These are phyloP conservation scores for Drosophila kokeensis DNA, from an alignment of 2,888 invertebrate genomes.

Conservation along the genomic window DNA sequence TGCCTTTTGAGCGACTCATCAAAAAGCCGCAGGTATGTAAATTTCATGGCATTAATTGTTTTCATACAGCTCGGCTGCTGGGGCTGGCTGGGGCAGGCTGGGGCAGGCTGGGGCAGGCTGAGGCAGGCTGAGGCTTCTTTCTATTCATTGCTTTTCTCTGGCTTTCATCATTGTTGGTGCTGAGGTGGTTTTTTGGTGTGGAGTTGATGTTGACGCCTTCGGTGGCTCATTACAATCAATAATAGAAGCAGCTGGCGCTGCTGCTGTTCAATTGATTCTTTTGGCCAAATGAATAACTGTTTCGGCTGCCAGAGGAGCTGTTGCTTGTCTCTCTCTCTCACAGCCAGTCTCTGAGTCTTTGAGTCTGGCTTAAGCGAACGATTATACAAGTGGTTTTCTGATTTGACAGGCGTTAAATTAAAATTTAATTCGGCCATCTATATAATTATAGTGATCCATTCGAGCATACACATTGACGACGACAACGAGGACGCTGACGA, in stretches of 20 bases:
- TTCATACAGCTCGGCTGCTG: constrained; percentile 39
- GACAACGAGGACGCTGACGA: constrained; percentile 51
- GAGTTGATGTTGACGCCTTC: constrained; percentile 74
- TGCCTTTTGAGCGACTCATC: constrained; percentile 72
- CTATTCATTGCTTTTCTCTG: constrained; percentile 32
- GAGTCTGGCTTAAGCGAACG: constrained; percentile 69
- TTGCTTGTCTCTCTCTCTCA: not conserved
- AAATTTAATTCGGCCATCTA: constrained; percentile 82
- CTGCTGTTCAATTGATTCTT: constrained; percentile 68
- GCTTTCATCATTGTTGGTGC: constrained; percentile 12
- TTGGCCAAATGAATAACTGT: constrained; percentile 23
- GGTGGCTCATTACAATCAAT: constrained; percentile 82
- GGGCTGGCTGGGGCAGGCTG: not conserved
- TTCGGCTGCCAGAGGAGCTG: not conserved
- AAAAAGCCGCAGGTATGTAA: constrained; percentile 76
- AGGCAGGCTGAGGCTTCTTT: constrained; percentile 22
- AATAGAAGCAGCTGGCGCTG: constrained; percentile 58
- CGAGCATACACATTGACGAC: constrained; percentile 79
- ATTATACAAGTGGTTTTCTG: constrained; percentile 82
- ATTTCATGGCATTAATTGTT: constrained; percentile 75
- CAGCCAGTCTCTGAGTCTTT: not conserved
- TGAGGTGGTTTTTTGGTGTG: constrained; percentile 27
- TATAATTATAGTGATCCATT: constrained; percentile 81
- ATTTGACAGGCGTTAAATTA: constrained; percentile 83
- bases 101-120: constrained; percentile 6